phyloP scores from a whole-genome alignment of 2,888 invertebrate genomes.

The Stenotaenia linearis region DNA sequence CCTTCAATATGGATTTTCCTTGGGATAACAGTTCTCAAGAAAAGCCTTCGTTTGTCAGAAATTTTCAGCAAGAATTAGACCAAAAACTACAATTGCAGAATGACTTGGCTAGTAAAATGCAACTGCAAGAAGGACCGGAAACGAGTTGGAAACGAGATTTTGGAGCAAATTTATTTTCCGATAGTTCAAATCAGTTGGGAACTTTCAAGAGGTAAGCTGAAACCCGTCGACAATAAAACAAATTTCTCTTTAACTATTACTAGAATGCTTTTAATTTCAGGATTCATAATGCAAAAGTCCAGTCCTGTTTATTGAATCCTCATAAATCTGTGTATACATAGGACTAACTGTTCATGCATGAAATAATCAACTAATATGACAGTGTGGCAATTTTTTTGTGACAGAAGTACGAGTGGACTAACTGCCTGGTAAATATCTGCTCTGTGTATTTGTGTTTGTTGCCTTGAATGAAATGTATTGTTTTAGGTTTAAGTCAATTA shows the following conservation, averaged over 20 bases:
- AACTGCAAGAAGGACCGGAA: neutral
- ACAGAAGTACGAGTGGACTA: slow-evolving; percentile 5
- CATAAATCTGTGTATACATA: neutral
- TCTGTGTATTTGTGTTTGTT: neutral
- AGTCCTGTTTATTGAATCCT: neutral
- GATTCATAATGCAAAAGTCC: neutral
- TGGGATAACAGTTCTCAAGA: neutral
- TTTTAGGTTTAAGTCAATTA: no score
- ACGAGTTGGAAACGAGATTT: neutral
- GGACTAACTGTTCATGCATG: neutral
- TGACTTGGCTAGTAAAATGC: neutral
- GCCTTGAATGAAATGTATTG: no score
- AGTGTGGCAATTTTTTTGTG: neutral
- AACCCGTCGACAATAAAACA: neutral
- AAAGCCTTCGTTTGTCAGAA: neutral
- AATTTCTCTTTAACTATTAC: neutral
- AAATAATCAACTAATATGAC: slow-evolving; percentile 19
- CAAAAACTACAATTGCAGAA: neutral
- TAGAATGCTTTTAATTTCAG: neutral
- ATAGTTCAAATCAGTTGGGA: neutral
- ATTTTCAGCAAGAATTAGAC: neutral
- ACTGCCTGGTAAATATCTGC: slow-evolving; percentile 13
- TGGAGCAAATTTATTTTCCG: neutral
- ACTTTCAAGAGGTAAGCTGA: neutral
- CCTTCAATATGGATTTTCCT: neutral